Evolutionary conservation across 2,888 invertebrate genomes (phyloP).

Genomic region (Dryococelus australis): DNA sequence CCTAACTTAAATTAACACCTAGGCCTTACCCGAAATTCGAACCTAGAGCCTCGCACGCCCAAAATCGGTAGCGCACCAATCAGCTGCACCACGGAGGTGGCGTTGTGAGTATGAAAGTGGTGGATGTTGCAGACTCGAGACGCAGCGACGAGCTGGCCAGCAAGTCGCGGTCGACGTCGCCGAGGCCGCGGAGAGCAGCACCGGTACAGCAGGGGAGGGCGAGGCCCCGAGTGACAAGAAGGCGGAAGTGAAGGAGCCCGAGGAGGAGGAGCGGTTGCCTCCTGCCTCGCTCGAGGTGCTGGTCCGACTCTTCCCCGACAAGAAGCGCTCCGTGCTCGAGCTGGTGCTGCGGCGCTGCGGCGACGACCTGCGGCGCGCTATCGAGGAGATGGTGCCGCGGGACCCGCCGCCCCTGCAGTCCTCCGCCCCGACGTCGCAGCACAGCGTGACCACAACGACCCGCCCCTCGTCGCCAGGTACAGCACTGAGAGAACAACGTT

Average conservation of each 20-base stretch:
- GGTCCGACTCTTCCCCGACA: slow-evolving; percentile 86
- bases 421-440: neutral
- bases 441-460: neutral
- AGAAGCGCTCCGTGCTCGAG: slow-evolving; percentile 87
- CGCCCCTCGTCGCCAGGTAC: neutral
- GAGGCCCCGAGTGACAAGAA: neutral
- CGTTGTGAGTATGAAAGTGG: no score
- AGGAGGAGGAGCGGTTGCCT: slow-evolving; percentile 12
- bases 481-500: neutral
- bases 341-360: slow-evolving; percentile 91
- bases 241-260: neutral
- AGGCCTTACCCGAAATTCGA: no score
- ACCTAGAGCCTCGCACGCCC: no score
- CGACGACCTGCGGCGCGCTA: slow-evolving; percentile 88
- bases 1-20: no score
- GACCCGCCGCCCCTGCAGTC: neutral
- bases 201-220: neutral
- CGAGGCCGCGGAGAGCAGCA: neutral
- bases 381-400: slow-evolving; percentile 76
- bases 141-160: neutral
- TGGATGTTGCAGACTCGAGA: neutral
- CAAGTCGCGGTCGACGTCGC: neutral
- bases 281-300: slow-evolving; percentile 76
- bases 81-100: no score
- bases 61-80: no score